These are phyloP conservation scores for Calameuta pallipes DNA, from an alignment of 2,888 invertebrate species.

Conservation along the genomic window DNA sequence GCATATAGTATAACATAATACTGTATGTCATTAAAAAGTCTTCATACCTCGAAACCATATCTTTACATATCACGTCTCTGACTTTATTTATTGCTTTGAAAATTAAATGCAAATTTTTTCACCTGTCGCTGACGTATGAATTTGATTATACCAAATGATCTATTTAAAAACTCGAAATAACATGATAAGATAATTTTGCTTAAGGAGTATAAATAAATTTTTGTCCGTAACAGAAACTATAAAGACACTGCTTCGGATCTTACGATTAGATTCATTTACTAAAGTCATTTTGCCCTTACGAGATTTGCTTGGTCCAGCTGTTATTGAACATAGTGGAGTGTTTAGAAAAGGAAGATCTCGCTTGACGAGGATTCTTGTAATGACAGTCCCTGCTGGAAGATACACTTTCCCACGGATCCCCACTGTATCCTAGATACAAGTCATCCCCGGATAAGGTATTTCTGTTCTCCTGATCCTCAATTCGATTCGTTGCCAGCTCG, in stretches of 20 bases:
- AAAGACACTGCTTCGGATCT: neutral
- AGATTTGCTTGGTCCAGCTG: neutral
- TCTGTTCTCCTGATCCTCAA: neutral
- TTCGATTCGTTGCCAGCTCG: neutral
- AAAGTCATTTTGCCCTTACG: neutral
- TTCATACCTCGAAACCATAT: neutral
- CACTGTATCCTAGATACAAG: neutral
- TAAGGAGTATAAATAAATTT: neutral
- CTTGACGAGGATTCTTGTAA: neutral
- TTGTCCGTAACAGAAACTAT: neutral
- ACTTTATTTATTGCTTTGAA: neutral
- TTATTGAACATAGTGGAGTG: neutral
- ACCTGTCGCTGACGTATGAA: too few species aligned
- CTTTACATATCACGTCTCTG: neutral
- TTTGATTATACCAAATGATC: too few species aligned
- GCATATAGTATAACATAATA: neutral
- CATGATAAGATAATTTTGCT: neutral
- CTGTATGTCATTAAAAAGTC: neutral
- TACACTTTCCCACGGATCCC: neutral
- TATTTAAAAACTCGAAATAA: too few species aligned
- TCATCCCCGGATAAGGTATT: neutral
- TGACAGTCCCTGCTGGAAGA: neutral
- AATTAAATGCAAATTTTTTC: neutral
- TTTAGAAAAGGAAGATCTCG: neutral
- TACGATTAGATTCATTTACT: neutral